Base-by-base conservation (phyloP, 2,888 invertebrate genomes). In the Heliconius charithonia region DNA sequence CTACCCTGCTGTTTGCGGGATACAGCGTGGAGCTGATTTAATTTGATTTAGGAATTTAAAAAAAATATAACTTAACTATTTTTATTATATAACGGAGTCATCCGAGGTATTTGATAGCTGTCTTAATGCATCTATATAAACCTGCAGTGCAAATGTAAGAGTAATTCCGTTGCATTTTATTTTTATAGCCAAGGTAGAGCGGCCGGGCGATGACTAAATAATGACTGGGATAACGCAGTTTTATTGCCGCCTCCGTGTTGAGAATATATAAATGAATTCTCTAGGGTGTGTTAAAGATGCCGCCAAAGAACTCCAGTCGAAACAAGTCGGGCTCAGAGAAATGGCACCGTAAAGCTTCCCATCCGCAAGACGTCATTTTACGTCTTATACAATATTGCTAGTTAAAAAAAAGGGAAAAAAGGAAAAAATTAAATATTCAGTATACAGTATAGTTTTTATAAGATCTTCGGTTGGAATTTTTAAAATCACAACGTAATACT, bases 181-280 rank as follows among this genome's bases (percentile, higher is more conserved):
- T 90, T 90, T 86, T 89, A 81, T 84, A 81, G 85, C 84, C 86
- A 86, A 87, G 89, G 84, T 86, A 85, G 85, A 85, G 87, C 89
- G 90, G 89, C 89, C 88, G 86, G 90, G 92, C 90, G 94, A 94
- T 95, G 94, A 94, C 95, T 95, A 94, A 95, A 93, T 94, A 94
- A 95, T 94, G 94, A 94, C 93, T 89, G 87, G 93, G 91, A 93
- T 95, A 94, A 95, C 94, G 92, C 94, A 91, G 92, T 93, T 95
- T 95, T 95, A 94, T 93, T 93, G 92, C 94, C 87, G 89, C 87
- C 91, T 93, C 90, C 94, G 94, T 92, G 94, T 92, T 92, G 91
- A 91, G 94, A 94, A 94, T 95, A 94, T 93, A 94, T 93, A 95
- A 94, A 94, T 94, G 91, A 92, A 95, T 90, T 87, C 95, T 90